Percentiles rank a stretch among this genome's conserved stretches.
Conservation (phyloP, 2,888 invertebrate genomes). For the Mellilla xanthometata region DNA sequence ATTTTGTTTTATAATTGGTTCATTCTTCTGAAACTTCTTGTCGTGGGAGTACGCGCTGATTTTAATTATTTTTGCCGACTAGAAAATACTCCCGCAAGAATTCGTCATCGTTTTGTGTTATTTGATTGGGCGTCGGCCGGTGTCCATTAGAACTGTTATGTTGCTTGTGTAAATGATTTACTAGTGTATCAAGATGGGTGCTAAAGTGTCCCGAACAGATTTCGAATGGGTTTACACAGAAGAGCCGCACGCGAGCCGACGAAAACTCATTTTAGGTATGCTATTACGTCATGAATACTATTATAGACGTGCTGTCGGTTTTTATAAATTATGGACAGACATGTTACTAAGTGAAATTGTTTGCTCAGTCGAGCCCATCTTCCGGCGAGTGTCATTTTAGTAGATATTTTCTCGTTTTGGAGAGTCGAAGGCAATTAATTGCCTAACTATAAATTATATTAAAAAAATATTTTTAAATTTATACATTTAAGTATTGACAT, state of each 20-base stretch:
- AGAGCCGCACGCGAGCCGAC: constrained; percentile 97
- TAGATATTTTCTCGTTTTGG: too few species aligned
- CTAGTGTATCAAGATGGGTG: constrained; percentile 88
- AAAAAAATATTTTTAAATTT: too few species aligned
- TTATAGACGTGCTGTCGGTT: constrained; percentile 15
- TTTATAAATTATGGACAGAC: background rate
- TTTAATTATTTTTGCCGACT: background rate
- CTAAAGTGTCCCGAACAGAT: constrained; percentile 95
- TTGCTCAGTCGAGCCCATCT: too few species aligned
- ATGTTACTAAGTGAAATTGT: constrained; percentile 1
- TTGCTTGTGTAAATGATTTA: constrained; percentile 7
- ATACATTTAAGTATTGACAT: too few species aligned
- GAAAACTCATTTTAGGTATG: constrained; percentile 95
- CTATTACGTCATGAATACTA: constrained; percentile 53
- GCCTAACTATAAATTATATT: too few species aligned
- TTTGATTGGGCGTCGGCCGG: constrained; percentile 1
- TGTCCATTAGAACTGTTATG: constrained; percentile 17
- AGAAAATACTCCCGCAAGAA: background rate
- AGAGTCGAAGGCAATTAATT: too few species aligned
- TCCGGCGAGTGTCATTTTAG: too few species aligned
- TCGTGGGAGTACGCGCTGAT: background rate
- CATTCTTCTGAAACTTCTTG: background rate
- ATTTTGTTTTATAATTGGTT: background rate
- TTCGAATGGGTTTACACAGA: constrained; percentile 99
- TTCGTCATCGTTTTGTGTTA: background rate